phyloP scores from a whole-genome alignment of 2,888 invertebrate species.

The Megaustenia siamemsis region DNA sequence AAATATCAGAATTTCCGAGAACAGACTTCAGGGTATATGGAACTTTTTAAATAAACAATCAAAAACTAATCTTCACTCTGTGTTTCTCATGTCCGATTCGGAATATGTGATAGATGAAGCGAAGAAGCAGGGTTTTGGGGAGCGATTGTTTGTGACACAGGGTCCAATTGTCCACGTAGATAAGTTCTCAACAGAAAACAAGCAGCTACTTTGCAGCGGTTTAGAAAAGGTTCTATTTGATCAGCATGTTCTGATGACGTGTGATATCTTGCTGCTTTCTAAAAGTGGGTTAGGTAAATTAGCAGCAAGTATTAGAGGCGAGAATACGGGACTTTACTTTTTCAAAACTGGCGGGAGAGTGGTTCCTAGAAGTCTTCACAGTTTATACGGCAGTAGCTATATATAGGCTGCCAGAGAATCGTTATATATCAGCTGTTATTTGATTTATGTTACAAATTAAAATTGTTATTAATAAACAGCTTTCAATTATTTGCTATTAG shows the following conservation, averaged over 20 bases:
- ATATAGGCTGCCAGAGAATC: no score
- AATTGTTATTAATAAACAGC: no score
- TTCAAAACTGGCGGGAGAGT: background rate
- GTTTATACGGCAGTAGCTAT: no score
- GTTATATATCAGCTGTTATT: no score
- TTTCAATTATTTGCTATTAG: no score
- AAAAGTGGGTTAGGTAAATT: slow-evolving; percentile 27
- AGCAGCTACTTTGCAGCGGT: background rate
- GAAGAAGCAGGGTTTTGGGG: background rate
- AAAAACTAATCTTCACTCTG: background rate
- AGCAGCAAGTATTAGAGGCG: slow-evolving; percentile 8
- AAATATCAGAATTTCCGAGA: background rate
- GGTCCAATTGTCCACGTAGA: slow-evolving; percentile 26
- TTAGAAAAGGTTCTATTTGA: slow-evolving; percentile 37
- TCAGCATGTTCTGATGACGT: slow-evolving; percentile 38
- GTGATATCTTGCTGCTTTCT: slow-evolving; percentile 30
- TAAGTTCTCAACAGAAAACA: no score
- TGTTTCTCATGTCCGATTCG: slow-evolving; percentile 35
- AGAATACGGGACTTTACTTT: background rate
- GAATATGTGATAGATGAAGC: background rate
- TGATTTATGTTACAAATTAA: no score
- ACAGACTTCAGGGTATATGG: slow-evolving; percentile 11
- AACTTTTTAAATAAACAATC: slow-evolving; percentile 5
- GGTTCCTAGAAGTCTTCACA: no score
- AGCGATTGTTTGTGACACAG: background rate